A percentile compares a stretch with the other conserved stretches of the same genome.
phyloP scores from a whole-genome alignment of 2,888 invertebrate species.

The Sarcophaga carnaria region DNA sequence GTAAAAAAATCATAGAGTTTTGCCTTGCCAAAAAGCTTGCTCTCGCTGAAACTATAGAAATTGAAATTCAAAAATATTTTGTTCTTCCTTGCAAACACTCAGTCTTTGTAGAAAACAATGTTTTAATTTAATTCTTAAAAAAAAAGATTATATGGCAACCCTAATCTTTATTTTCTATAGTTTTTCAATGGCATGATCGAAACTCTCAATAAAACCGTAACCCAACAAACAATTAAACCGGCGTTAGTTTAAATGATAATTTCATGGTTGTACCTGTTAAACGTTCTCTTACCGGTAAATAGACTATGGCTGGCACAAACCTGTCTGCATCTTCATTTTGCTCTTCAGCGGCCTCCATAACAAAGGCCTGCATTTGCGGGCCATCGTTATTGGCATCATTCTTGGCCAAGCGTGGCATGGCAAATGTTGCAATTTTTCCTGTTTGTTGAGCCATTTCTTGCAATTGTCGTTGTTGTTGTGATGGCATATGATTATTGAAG shows the following conservation, averaged over 20 bases:
- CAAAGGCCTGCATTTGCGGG: conserved; percentile 95
- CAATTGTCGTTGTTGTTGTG: conserved; percentile 71
- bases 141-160: conserved; percentile 73
- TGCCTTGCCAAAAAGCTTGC: neutral
- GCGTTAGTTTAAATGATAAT: conserved; percentile 95
- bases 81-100: conserved; percentile 73
- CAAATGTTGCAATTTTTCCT: conserved; percentile 85
- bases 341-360: conserved; percentile 86
- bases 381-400: conserved; percentile 69
- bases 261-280: conserved; percentile 90
- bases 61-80: neutral
- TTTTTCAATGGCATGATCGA: neutral
- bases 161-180: neutral
- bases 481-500: conserved; percentile 22
- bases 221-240: conserved; percentile 85
- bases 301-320: conserved; percentile 95
- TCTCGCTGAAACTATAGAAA: neutral
- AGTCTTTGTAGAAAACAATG: conserved; percentile 74
- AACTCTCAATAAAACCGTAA: neutral
- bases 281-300: conserved; percentile 95
- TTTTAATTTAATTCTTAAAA: conserved; percentile 60
- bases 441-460: conserved; percentile 79
- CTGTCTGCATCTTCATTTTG: conserved; percentile 78
- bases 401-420: conserved; percentile 82
- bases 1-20: conserved; percentile 3